Base-by-base conservation (phyloP, 2,888 invertebrate species). In the Dasysyrphus tricinctus region DNA sequence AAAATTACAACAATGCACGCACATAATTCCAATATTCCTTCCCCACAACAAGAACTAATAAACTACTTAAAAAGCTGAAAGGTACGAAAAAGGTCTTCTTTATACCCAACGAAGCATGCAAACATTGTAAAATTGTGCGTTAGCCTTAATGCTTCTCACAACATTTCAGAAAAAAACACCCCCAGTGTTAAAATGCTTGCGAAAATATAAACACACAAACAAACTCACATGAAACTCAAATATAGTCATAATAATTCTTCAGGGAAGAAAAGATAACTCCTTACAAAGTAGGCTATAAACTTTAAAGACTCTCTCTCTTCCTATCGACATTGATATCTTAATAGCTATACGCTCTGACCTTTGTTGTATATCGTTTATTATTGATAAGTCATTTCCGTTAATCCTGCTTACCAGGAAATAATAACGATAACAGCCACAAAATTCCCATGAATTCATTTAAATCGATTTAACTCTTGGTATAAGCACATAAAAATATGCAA, bases 71-170 rank as follows among this genome's bases (percentile, higher is more conserved):
- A 65, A 54, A 37, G 47, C 56, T 12, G 5, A 65, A 34, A 51
- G 24, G 16, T 57, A 57, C 19, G n/a, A 67, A 74, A 70, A 79
- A 79, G 54, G 16, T 49, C 16, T 16, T 16, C 67, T 24, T n/a
- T 57, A n/a, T n/a, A 77, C 14, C 61, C 73, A 85, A 80, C 77
- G 56, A 80, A 57, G 56, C 85, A 73, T 73, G 72, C 49, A 77
- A 73, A 77, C 56, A 85, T 85, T 80, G 85, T 80, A 85, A 80
- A 85, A 85, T 80, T 69, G 76, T 56, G 73, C 73, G 80, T 73
- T 54, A 76, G 73, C 59, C 59, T 69, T 80, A 75, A 70, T 74
- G 78, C 42, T 69, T 47, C 56, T 54, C 47, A 59, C 63, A 69
- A 37, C 19, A 34, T 74, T 63, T 34, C 1, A 34, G n/a, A 47